phyloP scores from a whole-genome alignment of 1,140 invertebrate species.

The Gyrodactylus salaris region DNA sequence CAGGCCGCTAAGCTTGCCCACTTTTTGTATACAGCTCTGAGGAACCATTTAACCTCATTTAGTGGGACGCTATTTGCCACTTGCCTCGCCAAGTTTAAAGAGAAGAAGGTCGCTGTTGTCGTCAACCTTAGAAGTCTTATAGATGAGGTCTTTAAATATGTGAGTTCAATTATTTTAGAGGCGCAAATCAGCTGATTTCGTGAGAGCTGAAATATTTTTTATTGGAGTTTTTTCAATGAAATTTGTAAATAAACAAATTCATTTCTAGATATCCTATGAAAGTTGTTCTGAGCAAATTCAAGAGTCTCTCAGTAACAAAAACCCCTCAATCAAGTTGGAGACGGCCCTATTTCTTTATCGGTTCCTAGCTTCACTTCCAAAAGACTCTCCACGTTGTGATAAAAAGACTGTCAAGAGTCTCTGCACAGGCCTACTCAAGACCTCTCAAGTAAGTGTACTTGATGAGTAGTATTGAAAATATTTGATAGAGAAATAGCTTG shows the following conservation, averaged over 20 bases:
- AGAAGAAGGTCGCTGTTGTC: constrained; percentile 72
- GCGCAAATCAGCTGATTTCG: too few species aligned
- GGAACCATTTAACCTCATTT: constrained; percentile 52
- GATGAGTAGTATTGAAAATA: too few species aligned
- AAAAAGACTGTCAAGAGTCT: not conserved
- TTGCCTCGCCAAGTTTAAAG: constrained; percentile 74
- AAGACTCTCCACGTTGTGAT: not conserved
- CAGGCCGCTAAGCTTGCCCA: constrained; percentile 48
- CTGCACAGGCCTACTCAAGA: not conserved
- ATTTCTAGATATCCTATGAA: constrained; percentile 39
- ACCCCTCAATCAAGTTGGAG: constrained; percentile 65
- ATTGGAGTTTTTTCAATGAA: too few species aligned
- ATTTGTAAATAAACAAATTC: not conserved
- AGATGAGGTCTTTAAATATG: constrained; percentile 33
- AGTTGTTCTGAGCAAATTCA: constrained; percentile 46
- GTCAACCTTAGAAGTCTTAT: constrained; percentile 47
- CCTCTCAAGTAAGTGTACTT: too few species aligned
- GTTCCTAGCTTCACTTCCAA: constrained; percentile 25
- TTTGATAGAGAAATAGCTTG: too few species aligned
- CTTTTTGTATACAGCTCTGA: constrained; percentile 44
- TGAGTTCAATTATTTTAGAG: constrained; percentile 4
- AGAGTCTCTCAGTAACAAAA: constrained; percentile 59
- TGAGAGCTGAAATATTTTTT: too few species aligned
- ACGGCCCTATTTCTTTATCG: constrained; percentile 51
- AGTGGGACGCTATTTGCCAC: constrained; percentile 26